Evolutionary conservation across 2,888 invertebrate species (phyloP).

Genomic region (Habrosyne pyritoides): DNA sequence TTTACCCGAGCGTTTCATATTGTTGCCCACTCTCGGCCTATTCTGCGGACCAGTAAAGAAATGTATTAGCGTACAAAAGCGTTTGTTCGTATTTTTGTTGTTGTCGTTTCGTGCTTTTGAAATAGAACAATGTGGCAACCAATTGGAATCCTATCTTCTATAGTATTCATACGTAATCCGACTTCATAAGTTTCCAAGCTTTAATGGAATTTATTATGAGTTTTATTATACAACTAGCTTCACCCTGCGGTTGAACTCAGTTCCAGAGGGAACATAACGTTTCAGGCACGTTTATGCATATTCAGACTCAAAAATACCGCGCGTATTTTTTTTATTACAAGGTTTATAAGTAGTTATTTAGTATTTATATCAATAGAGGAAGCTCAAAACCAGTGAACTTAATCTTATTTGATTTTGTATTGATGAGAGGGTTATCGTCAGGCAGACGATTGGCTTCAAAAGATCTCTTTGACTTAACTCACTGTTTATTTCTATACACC

Average conservation of each 20-base stretch:
- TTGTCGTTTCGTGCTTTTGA: background rate
- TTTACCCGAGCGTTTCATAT: conserved; percentile 48
- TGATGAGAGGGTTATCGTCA: too few relatives aligned
- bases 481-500: too few relatives aligned
- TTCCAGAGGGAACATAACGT: background rate
- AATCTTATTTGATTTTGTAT: too few relatives aligned
- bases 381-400: too few relatives aligned
- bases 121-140: background rate
- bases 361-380: too few relatives aligned
- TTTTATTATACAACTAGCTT: background rate
- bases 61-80: conserved; percentile 36
- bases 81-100: conserved; percentile 28
- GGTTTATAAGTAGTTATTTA: too few relatives aligned
- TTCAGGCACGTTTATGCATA: background rate
- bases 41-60: conserved; percentile 38
- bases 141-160: conserved; percentile 2
- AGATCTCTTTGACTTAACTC: too few relatives aligned
- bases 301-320: background rate
- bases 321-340: too few relatives aligned
- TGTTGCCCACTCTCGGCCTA: conserved; percentile 34
- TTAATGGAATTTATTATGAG: conserved; percentile 3
- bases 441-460: too few relatives aligned
- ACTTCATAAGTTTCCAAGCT: background rate
- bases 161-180: background rate
- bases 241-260: background rate